These are phyloP conservation scores for Beroe forskalii DNA, from an alignment of 37 sponge, comb jelly and placozoan species.

Conservation along the genomic window DNA sequence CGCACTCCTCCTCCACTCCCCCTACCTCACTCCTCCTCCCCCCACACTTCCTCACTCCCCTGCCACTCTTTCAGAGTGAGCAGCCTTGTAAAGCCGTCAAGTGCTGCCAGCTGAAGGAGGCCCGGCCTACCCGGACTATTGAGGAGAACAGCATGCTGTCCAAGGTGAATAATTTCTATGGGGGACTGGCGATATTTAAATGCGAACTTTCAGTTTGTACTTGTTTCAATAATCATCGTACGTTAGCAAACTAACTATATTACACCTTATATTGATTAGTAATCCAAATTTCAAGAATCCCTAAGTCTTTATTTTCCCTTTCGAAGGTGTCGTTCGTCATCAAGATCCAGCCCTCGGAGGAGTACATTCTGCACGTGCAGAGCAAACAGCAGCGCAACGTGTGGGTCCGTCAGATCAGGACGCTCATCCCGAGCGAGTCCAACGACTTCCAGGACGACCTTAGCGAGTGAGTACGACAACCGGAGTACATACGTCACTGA, in stretches of 20 bases:
- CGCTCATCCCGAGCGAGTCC: background rate
- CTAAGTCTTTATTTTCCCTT: too few relatives aligned
- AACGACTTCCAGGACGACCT: conserved; percentile 4
- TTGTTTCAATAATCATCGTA: too few relatives aligned
- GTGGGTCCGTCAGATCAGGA: conserved; percentile 13
- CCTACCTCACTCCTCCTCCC: too few relatives aligned
- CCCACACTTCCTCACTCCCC: background rate
- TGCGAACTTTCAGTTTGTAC: too few relatives aligned
- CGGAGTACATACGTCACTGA: too few relatives aligned
- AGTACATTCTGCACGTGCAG: conserved; percentile 24
- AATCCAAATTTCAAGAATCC: too few relatives aligned
- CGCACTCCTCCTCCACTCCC: background rate
- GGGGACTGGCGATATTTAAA: too few relatives aligned
- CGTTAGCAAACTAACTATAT: too few relatives aligned
- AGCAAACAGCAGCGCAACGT: conserved; percentile 15
- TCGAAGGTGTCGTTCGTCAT: conserved; percentile 20
- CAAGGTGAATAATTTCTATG: too few relatives aligned
- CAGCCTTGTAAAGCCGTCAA: conserved; percentile 9
- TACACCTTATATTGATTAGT: too few relatives aligned
- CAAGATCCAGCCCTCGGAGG: conserved; percentile 32
- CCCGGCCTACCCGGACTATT: conserved; percentile 2
- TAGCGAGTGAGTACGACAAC: conserved; percentile 9
- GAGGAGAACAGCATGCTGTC: conserved; percentile 27
- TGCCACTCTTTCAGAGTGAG: background rate
- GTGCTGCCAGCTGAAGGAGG: conserved; percentile 24